Evolutionary conservation across 2,888 invertebrate genomes (phyloP).

Genomic region (Mythimna vitellina): DNA sequence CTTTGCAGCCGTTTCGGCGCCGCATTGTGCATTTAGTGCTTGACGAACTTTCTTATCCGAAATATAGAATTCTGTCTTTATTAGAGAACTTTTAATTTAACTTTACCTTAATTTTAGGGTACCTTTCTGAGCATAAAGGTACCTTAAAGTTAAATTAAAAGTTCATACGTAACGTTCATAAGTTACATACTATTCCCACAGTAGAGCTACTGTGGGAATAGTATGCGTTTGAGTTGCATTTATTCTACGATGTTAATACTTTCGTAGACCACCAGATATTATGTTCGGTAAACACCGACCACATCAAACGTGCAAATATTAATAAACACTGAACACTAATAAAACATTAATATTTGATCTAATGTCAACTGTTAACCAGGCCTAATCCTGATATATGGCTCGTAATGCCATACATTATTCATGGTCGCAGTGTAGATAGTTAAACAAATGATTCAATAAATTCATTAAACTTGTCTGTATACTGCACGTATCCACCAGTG

Average conservation of each 20-base stretch:
- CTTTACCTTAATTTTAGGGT: neutral
- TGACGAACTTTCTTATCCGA: neutral
- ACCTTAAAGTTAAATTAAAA: no score
- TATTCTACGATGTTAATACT: neutral
- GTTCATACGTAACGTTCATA: no score
- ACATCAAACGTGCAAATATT: slow-evolving; percentile 2
- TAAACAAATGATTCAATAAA: slow-evolving; percentile 52
- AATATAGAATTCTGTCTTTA: neutral
- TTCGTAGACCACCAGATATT: neutral
- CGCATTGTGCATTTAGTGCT: slow-evolving; percentile 33
- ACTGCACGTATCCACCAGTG: slow-evolving; percentile 26
- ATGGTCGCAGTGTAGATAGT: slow-evolving; percentile 18
- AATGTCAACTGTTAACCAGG: slow-evolving; percentile 7
- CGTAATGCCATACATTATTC: slow-evolving; percentile 30
- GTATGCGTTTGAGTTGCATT: neutral
- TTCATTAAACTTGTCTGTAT: slow-evolving; percentile 46
- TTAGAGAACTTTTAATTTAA: neutral
- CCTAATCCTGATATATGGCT: slow-evolving; percentile 8
- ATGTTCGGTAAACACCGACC: neutral
- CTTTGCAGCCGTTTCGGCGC: slow-evolving; percentile 49
- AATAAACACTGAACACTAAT: neutral
- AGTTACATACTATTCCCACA: no score
- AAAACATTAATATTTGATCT: slow-evolving; percentile 13
- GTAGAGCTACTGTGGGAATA: neutral
- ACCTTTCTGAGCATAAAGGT: no score